Percentiles rank a stretch among this genome's conserved stretches.
These are phyloP conservation scores for Athrips mouffetella DNA, from an alignment of 2,888 invertebrate genomes.

Conservation along the genomic window DNA sequence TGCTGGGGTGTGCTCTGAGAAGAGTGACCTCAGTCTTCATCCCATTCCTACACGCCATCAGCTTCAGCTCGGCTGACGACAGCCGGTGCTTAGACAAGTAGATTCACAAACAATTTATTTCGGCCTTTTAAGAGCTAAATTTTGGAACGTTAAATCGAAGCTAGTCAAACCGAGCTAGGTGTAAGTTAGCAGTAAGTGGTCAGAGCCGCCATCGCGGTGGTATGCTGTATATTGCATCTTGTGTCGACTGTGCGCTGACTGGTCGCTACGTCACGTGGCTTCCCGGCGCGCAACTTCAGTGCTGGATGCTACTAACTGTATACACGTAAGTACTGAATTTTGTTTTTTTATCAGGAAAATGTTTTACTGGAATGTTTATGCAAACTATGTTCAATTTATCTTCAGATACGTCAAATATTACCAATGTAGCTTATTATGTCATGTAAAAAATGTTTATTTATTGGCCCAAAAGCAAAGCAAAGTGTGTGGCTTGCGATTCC, in stretches of 20 bases:
- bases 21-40: constrained; percentile 62
- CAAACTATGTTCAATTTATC: no score
- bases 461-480: no score
- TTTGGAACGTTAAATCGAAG: constrained; percentile 23
- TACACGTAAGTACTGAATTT: constrained; percentile 78
- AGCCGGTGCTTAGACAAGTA: constrained; percentile 77
- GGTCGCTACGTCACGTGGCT: constrained; percentile 80
- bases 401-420: no score
- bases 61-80: constrained; percentile 69
- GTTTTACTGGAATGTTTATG: no score
- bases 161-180: constrained; percentile 58
- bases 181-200: constrained; percentile 62
- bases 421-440: no score
- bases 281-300: constrained; percentile 78
- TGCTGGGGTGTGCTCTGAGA: constrained; percentile 72
- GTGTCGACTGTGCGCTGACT: constrained; percentile 79
- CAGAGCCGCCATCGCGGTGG: constrained; percentile 70
- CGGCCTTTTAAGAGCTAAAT: constrained; percentile 35
- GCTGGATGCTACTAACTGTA: constrained; percentile 85
- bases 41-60: constrained; percentile 48
- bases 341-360: constrained; percentile 24
- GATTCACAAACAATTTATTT: constrained; percentile 43
- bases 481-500: no score
- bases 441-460: no score
- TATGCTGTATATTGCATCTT: constrained; percentile 76